These are phyloP conservation scores for Vidua chalybeata DNA, from an alignment of 2,113 vertebrate species.

Conservation along the genomic window DNA sequence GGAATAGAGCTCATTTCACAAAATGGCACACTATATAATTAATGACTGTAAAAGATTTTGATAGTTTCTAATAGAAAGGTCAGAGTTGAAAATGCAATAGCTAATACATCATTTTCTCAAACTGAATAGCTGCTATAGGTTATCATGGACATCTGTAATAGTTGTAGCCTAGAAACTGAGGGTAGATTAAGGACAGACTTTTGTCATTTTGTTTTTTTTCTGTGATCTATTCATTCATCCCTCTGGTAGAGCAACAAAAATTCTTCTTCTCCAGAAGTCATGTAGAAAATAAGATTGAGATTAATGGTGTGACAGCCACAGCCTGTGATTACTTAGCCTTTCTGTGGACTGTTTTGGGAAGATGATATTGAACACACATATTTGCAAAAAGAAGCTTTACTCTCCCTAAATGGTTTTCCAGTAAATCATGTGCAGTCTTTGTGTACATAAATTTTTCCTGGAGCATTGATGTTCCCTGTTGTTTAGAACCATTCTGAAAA, in stretches of 20 bases:
- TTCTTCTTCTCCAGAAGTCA: conserved; percentile 7
- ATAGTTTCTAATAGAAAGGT: conserved; percentile 27
- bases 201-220: background rate
- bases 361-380: background rate
- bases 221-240: conserved; percentile 41
- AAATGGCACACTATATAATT: background rate
- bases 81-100: conserved; percentile 10
- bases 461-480: background rate
- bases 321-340: background rate
- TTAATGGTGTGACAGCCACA: background rate
- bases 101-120: background rate
- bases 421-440: background rate
- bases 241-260: background rate
- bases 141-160: conserved; percentile 13
- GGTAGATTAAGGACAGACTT: background rate
- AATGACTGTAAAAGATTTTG: conserved; percentile 22
- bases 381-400: background rate
- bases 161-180: conserved; percentile 4
- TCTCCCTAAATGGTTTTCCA: background rate
- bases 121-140: background rate
- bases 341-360: background rate
- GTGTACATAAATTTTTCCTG: background rate
- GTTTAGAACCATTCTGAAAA: background rate
- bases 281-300: background rate
- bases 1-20: background rate